Base-by-base conservation (phyloP, 2,888 invertebrate genomes). In the Nemotelus pantherinus region DNA sequence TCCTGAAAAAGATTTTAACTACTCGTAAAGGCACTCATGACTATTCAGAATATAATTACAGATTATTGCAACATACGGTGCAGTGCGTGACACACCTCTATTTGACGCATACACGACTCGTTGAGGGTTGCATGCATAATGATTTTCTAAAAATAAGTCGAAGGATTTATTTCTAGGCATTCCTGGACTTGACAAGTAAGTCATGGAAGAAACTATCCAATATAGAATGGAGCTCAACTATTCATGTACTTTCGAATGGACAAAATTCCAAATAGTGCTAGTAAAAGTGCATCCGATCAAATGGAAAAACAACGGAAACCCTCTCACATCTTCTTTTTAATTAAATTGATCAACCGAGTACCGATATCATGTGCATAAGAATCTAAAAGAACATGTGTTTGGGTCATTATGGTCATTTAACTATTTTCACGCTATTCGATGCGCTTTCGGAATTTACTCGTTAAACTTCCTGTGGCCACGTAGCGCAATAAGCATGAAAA, bases 31-130 rank as follows among this genome's bases (percentile, higher is more conserved):
- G 25, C 25, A 25, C 25, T 25, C 25, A 25, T 25, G 25, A 1
- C 25, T 25, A 25, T 25, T 25, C 25, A 1, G 25, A 25, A 25
- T 25, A 0, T 25, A 25, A 25, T 25, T 25, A 25, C 25, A 25
- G 25, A 25, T 25, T 25, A 25, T 25, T 9, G 43, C 63, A 41
- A 3, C 39, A 63, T 63, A 63, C 10, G 63, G 63, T 41, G 25
- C 39, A 63, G 63, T 63, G 63, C 63, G 63, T 63, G 63, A 63
- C 43, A 63, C 63, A 63, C 63, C 63, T 39, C 63, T 63, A 63
- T 63, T 41, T 63, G 63, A 41, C 43, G 53, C 1, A 7, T 10
- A 53, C 53, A 1, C 10, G 10, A 7, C 10, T 6, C 10, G 39
- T 25, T 3, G 58, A 25, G 58, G 25, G 9, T 25, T n/a, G 58